Conservation (phyloP, 2,888 invertebrate genomes). For the Eristalis intricaria region DNA sequence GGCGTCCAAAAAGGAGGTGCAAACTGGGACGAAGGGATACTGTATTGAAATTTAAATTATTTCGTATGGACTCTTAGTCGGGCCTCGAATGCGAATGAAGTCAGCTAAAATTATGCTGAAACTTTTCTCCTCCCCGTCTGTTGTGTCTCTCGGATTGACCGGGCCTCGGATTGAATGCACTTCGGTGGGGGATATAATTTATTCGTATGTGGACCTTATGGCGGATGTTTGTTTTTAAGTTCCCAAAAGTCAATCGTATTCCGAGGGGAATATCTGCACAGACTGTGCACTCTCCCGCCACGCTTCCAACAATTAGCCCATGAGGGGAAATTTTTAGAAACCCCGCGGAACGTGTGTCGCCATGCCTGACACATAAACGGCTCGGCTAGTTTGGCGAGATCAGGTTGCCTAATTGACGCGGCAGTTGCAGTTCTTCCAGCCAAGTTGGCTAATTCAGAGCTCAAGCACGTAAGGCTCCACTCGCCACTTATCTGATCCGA, state of each 20-base stretch:
- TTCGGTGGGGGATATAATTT: conserved; percentile 57
- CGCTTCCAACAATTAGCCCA: background rate
- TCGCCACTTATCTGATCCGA: background rate
- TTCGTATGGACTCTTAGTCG: conserved; percentile 50
- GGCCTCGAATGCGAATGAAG: conserved; percentile 66
- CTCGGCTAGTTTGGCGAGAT: background rate
- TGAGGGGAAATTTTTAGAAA: background rate
- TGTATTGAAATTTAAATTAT: conserved; percentile 69
- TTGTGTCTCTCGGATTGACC: conserved; percentile 40
- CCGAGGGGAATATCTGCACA: too few relatives aligned
- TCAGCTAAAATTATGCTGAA: conserved; percentile 70
- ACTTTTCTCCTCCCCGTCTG: conserved; percentile 62
- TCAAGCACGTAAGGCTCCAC: background rate
- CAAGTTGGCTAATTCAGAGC: background rate
- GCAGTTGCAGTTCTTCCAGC: background rate
- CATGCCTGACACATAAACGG: background rate
- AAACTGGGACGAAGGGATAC: conserved; percentile 45
- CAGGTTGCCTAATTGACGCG: background rate
- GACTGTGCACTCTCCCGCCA: too few relatives aligned
- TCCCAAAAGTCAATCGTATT: background rate
- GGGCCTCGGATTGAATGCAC: background rate
- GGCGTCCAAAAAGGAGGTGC: background rate
- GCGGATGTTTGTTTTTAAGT: conserved; percentile 58
- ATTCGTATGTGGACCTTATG: conserved; percentile 57
- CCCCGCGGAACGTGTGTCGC: background rate